Evolutionary conservation across 2,888 invertebrate species (phyloP).

Genomic region (Parascotia fuliginaria): DNA sequence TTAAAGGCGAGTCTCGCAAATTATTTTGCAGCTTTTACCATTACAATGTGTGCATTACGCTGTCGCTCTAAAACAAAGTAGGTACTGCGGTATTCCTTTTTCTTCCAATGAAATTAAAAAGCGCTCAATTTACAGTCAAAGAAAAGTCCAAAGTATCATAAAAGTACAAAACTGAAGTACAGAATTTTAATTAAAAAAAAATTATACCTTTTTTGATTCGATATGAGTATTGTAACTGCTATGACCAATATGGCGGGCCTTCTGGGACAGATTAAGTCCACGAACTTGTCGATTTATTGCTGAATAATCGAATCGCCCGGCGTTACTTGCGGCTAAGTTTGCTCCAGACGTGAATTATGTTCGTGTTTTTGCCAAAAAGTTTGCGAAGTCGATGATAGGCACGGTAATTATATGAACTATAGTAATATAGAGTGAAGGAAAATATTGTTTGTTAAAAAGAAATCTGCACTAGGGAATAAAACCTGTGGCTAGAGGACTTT

Average conservation of each 20-base stretch:
- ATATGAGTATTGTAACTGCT: slow-evolving; percentile 11
- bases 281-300: slow-evolving; percentile 25
- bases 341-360: slow-evolving; percentile 8
- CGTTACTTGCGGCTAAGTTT: slow-evolving; percentile 14
- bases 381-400: neutral
- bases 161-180: neutral
- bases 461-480: too few species aligned
- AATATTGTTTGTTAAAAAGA: too few species aligned
- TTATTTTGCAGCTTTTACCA: too few species aligned
- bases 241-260: slow-evolving; percentile 10
- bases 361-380: slow-evolving; percentile 24
- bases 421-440: too few species aligned
- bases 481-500: too few species aligned
- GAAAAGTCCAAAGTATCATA: too few species aligned
- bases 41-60: too few species aligned
- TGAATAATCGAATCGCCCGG: neutral
- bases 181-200: neutral
- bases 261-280: slow-evolving; percentile 1
- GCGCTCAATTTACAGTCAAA: too few species aligned
- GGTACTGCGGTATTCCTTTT: too few species aligned
- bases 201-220: neutral
- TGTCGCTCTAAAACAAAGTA: too few species aligned
- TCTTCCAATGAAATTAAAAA: too few species aligned
- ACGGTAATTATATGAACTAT: neutral
- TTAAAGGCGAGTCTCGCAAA: too few species aligned